phyloP scores from a whole-genome alignment of 2,888 invertebrate genomes.

The Philereme vetulata region DNA sequence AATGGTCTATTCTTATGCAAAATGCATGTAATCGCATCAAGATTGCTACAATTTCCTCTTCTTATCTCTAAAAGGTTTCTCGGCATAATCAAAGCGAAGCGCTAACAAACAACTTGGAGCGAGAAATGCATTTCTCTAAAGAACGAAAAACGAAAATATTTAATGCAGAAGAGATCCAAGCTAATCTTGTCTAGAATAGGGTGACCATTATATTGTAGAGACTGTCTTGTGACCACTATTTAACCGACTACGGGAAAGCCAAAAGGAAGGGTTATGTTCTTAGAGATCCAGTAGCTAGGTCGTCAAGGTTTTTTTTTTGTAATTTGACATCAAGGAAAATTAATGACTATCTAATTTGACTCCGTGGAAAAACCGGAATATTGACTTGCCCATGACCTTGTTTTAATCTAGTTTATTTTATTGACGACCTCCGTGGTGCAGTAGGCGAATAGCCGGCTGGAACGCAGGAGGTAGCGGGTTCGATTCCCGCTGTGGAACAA shows the following conservation, averaged over 20 bases:
- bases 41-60: conserved; percentile 10
- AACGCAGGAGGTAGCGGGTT: too few species aligned
- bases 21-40: conserved; percentile 8
- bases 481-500: too few species aligned
- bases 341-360: too few species aligned
- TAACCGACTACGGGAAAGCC: neutral
- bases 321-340: too few species aligned
- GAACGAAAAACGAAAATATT: conserved; percentile 34
- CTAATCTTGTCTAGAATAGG: conserved; percentile 18
- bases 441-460: too few species aligned
- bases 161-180: conserved; percentile 24
- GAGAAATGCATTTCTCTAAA: conserved; percentile 24
- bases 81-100: conserved; percentile 17
- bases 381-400: too few species aligned
- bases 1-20: neutral
- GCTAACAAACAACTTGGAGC: conserved; percentile 25
- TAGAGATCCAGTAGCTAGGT: too few species aligned
- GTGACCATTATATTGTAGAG: conserved; percentile 3
- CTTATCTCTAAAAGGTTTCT: conserved; percentile 14
- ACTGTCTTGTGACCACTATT: neutral
- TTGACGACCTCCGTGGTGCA: too few species aligned
- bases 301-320: too few species aligned
- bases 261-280: too few species aligned
- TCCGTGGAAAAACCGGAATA: too few species aligned
- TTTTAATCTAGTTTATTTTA: too few species aligned